Base-by-base conservation (phyloP, 30 jellyfish, hydroid and myxozoan species). In the Hydractinia echinata region DNA sequence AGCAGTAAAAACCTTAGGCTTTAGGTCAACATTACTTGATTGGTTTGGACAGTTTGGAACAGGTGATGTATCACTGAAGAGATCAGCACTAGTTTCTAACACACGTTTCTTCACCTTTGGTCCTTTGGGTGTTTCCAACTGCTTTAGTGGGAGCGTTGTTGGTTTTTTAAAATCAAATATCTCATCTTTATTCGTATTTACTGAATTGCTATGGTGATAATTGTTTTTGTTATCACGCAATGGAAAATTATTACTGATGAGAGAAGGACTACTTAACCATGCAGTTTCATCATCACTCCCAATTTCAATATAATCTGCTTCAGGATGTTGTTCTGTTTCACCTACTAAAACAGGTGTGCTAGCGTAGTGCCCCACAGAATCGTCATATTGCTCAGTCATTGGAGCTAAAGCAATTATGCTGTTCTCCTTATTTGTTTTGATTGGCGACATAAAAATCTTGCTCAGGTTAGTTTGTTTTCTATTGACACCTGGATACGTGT, bases 231-330 rank as follows among this genome's bases (percentile, higher is more conserved):
- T 30, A 30, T 30, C 44, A 30, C 44, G 44, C 44, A 30, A 30
- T 30, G 44, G 44, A 2, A 30, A 30, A 51, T 64, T 64, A 13
- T 64, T 51, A 64, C 51, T n/a, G 3, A 64, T 51, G 39, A 64
- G 19, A 7, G 74, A 64, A 64, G 74, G 74, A 64, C 74, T 64
- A 7, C 51, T 51, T 4, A 51, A 51, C 74, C 74, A 64, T 51
- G 39, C 39, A 6, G 74, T 64, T 44, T 64, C 74, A 13, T 64
- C 74, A 64, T 64, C 74, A 64, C 74, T 64, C 39, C 74, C 74
- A 64, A 64, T 64, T 51, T 64, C 74, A n/a, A 51, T 9, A n/a
- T 44, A 13, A 13, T 9, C 10, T 64, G 19, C 74, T 13, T n/a
- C 74, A n/a, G 44, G 44, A 30, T n/a, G 10, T 51, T n/a, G 10